phyloP scores from a whole-genome alignment of 1,140 invertebrate genomes.

The Conus ventricosus region DNA sequence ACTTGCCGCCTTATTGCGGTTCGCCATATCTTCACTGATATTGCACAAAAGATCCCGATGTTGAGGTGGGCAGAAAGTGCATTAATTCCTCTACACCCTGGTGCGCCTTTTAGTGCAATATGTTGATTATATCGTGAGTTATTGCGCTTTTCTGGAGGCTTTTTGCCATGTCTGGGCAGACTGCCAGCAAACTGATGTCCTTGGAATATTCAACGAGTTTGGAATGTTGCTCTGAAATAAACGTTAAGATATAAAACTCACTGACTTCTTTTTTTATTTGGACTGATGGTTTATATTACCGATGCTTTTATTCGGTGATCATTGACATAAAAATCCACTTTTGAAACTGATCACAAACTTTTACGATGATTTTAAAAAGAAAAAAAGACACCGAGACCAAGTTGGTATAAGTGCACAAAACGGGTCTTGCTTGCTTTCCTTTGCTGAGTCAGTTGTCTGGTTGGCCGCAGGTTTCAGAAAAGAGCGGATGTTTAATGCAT shows the following conservation, averaged over 20 bases:
- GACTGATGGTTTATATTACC: background rate
- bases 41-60: background rate
- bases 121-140: slow-evolving; percentile 4
- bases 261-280: background rate
- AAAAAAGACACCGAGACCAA: background rate
- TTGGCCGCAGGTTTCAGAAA: background rate
- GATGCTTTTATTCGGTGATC: background rate
- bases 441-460: background rate
- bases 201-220: slow-evolving; percentile 1
- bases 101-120: background rate
- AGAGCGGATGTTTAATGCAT: background rate
- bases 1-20: background rate
- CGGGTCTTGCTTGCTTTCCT: background rate
- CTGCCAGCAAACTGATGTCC: slow-evolving; percentile 12
- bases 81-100: background rate
- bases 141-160: background rate
- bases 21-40: background rate
- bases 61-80: background rate
- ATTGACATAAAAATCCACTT: background rate
- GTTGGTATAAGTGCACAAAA: background rate
- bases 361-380: background rate
- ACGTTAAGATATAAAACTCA: background rate
- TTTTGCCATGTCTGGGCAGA: slow-evolving; percentile 17
- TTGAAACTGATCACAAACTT: background rate
- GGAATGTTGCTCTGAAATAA: slow-evolving; percentile 19